A percentile compares a stretch with the other conserved stretches of the same genome.
Conservation (phyloP, 2,888 invertebrate species). For the Frankliniella intonsa region DNA sequence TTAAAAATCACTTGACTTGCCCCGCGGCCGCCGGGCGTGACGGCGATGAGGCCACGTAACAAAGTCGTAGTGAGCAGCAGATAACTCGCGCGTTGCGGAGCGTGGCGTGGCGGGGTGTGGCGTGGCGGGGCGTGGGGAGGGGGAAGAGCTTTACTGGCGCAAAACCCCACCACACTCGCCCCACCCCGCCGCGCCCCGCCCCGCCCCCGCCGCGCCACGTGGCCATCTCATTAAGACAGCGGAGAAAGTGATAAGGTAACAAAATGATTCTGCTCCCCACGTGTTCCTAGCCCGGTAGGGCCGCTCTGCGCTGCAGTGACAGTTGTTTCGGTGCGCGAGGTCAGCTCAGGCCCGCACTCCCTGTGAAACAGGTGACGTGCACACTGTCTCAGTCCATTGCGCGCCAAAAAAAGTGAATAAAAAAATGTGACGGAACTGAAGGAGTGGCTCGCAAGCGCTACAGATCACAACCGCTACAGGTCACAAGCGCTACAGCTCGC, state of each 20-base stretch:
- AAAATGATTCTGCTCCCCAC: not conserved
- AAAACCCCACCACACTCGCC: not conserved
- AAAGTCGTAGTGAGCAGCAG: not conserved
- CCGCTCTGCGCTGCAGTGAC: too few species aligned
- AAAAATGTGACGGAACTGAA: too few species aligned
- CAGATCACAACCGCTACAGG: too few species aligned
- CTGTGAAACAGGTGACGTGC: too few species aligned
- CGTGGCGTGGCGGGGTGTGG: not conserved
- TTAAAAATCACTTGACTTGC: too few species aligned
- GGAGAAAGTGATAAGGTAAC: constrained; percentile 24
- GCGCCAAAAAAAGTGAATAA: too few species aligned
- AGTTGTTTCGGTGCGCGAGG: too few species aligned
- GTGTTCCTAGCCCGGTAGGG: not conserved
- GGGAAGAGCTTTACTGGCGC: not conserved
- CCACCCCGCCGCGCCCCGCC: not conserved
- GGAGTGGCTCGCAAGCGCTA: too few species aligned
- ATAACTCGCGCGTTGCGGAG: constrained; percentile 9
- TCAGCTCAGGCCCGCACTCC: too few species aligned
- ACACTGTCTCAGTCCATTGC: too few species aligned
- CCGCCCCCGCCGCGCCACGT: not conserved
- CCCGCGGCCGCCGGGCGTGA: not conserved
- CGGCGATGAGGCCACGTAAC: constrained; percentile 14
- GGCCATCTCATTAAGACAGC: not conserved
- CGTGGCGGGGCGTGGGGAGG: not conserved
- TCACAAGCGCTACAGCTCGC: too few species aligned